Evolutionary conservation across 2,888 invertebrate genomes (phyloP), one percentile per base, ranked within the genome.

Genomic region (Acanthosoma haemorrhoidale): DNA sequence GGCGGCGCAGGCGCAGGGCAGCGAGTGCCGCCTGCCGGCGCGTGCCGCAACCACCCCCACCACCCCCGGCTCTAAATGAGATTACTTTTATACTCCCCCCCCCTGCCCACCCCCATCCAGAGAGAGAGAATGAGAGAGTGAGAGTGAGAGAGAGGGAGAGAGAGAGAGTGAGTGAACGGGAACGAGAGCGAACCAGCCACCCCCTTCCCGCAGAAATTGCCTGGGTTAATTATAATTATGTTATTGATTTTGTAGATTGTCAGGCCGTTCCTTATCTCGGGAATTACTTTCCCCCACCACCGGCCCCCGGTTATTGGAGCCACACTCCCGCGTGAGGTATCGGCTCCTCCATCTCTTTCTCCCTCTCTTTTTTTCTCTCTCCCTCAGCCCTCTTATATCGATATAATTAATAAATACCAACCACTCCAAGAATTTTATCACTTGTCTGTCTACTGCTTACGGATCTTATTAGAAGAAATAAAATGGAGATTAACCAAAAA

Each of bases 221-320:
- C 73, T 57, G 71, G 70, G 73, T 73, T 73, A 73, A 73, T 73
- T 73, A 73, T 73, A 73, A 73, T 73, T 73, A 73, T 73, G 73
- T 73, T 73, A 73, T 73, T 73, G 73, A 72, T 73, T 73, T 70
- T 70, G 70, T 69, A 70, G 73, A 73, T 69, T 70, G 73, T 73
- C 70, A 69, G 60, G 29, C 59, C 58, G 59, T 59, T 60, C 66
- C 70, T 70, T 70, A 70, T 70, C 70, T 70, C 66, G 70, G 69
- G 70, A 72, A 73, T 73, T 73, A 71, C 72, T 73, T 73, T 71
- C 41, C 39, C 38, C 69, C 57, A 18, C 8, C 18, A n/a, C 21
- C 70, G 63, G 36, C 21, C 39, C 41, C 34, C 13, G 36, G 18
- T 25, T 9, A 57, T 25, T 57, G 38, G 29, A 11, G 18, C 18